phyloP scores from a whole-genome alignment of 1,140 invertebrate genomes.

The Drosophila persimilis region DNA sequence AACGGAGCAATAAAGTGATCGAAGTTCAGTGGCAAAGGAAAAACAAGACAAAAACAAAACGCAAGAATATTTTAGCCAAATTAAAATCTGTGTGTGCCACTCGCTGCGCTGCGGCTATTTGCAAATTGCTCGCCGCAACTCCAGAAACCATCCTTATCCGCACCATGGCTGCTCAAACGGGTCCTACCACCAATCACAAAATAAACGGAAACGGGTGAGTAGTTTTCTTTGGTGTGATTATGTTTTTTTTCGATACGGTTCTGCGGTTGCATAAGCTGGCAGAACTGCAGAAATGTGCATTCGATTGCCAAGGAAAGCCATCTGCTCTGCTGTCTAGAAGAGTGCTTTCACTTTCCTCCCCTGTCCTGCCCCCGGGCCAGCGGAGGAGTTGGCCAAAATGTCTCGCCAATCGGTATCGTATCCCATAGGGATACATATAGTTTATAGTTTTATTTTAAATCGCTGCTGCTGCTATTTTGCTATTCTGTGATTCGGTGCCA shows the following conservation, averaged over 20 bases:
- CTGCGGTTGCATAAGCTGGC: slow-evolving; percentile 29
- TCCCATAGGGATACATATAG: slow-evolving; percentile 17
- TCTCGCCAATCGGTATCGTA: slow-evolving; percentile 4
- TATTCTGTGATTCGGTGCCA: slow-evolving; percentile 34
- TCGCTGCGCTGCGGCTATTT: background rate
- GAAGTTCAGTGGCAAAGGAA: slow-evolving; percentile 47
- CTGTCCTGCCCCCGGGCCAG: slow-evolving; percentile 8
- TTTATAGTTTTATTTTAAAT: slow-evolving; percentile 46
- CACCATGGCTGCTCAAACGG: slow-evolving; percentile 30
- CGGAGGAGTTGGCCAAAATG: slow-evolving; percentile 16
- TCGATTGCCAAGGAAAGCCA: slow-evolving; percentile 39
- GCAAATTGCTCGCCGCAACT: slow-evolving; percentile 1
- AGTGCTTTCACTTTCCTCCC: slow-evolving; percentile 64
- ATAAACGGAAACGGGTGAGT: slow-evolving; percentile 68
- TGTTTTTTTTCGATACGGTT: slow-evolving; percentile 3
- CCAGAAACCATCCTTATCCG: slow-evolving; percentile 2
- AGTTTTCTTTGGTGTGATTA: slow-evolving; percentile 7
- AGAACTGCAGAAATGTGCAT: slow-evolving; percentile 19
- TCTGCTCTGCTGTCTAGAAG: slow-evolving; percentile 38
- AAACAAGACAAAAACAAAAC: slow-evolving; percentile 16
- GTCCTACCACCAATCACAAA: slow-evolving; percentile 23
- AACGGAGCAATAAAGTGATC: slow-evolving; percentile 25
- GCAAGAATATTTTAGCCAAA: slow-evolving; percentile 21
- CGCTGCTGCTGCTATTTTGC: slow-evolving; percentile 3
- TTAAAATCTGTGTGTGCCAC: slow-evolving; percentile 13